phyloP scores from a whole-genome alignment of 2,797 vertebrate genomes.

The Characodon lateralis region DNA sequence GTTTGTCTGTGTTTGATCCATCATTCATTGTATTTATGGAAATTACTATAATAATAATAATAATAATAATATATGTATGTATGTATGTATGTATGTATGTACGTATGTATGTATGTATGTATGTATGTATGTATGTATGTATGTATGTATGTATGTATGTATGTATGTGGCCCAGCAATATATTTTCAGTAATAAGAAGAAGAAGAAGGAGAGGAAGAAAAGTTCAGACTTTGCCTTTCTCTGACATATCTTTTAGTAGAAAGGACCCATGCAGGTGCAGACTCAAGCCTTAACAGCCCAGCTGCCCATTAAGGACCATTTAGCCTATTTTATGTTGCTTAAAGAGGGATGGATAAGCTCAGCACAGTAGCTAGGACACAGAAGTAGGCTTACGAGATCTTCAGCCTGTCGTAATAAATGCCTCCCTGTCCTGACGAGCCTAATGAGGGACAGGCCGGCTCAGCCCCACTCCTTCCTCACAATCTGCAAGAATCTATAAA shows the following conservation, averaged over 20 bases:
- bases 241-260: constrained; percentile 6
- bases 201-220: neutral
- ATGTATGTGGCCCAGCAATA: no score
- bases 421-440: constrained; percentile 37
- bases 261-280: constrained; percentile 1
- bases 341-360: constrained; percentile 6
- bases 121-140: no score
- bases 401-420: constrained; percentile 60
- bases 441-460: constrained; percentile 75
- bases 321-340: constrained; percentile 5
- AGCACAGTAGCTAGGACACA: constrained; percentile 47
- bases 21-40: constrained; percentile 1
- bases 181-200: neutral
- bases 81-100: no score
- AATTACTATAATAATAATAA: no score
- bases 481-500: constrained; percentile 76
- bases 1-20: constrained; percentile 13
- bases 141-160: no score
- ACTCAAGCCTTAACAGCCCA: constrained; percentile 1
- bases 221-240: neutral
- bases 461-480: constrained; percentile 49
- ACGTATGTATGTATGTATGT: no score
- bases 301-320: constrained; percentile 13
- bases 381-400: constrained; percentile 48
- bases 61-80: no score